phyloP scores from a whole-genome alignment of 2,113 vertebrate species.

The Gymnobelideus leadbeateri region DNA sequence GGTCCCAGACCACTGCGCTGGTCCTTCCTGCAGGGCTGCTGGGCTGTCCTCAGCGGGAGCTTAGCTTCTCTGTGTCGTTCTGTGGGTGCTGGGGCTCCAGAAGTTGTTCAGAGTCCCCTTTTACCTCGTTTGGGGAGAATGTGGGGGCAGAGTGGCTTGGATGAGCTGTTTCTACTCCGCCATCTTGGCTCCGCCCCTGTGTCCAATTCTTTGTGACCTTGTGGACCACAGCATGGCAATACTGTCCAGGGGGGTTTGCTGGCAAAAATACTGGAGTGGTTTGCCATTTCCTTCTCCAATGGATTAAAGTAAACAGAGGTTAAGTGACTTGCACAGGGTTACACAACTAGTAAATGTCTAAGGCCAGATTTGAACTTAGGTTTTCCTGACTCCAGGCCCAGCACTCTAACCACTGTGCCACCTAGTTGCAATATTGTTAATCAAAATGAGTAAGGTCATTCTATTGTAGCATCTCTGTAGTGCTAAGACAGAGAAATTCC shows the following conservation, averaged over 20 bases:
- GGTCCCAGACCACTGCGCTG: no score
- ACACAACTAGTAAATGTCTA: background rate
- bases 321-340: background rate
- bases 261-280: background rate
- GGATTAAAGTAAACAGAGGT: background rate
- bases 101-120: no score
- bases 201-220: background rate
- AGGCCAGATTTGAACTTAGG: background rate
- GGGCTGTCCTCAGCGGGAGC: no score
- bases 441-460: background rate
- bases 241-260: background rate
- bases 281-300: background rate
- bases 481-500: background rate
- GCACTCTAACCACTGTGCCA: background rate
- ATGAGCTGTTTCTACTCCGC: no score
- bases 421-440: background rate
- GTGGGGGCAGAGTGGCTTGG: no score
- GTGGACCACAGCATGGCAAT: background rate
- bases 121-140: no score
- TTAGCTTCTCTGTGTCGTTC: no score
- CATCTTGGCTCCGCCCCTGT: no score
- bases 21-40: no score
- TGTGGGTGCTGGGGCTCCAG: no score
- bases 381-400: background rate
- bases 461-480: background rate